These are phyloP conservation scores for Erpobdella octoculata DNA, from an alignment of 2,888 invertebrate genomes.

Conservation along the genomic window DNA sequence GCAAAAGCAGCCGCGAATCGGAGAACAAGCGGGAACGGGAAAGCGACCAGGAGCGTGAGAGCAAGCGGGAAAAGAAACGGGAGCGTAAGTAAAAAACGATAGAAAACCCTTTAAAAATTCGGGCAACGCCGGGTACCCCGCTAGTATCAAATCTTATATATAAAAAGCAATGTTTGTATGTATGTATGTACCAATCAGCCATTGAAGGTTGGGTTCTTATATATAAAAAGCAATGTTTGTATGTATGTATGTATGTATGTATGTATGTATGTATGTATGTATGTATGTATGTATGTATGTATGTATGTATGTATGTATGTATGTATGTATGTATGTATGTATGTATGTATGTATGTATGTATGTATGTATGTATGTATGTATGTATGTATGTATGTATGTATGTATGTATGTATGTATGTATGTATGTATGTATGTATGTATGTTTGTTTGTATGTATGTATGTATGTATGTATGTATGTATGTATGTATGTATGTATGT, in stretches of 20 bases:
- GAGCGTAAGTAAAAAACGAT: no score
- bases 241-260: slow-evolving; percentile 6
- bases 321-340: not conserved
- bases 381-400: not conserved
- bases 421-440: not conserved
- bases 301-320: not conserved
- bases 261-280: not conserved
- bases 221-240: not conserved
- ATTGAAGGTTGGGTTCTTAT: no score
- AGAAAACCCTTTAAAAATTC: no score
- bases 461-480: not conserved
- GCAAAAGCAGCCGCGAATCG: no score
- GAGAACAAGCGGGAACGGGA: no score
- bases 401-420: slow-evolving; percentile 1
- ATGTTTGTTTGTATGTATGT: not conserved
- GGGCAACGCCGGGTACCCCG: no score
- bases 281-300: not conserved
- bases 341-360: not conserved
- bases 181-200: no score
- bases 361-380: not conserved
- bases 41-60: no score
- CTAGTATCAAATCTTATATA: no score
- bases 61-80: no score
- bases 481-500: not conserved
- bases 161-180: no score